These are phyloP conservation scores for Austrofundulus limnaeus DNA, from an alignment of 2,113 vertebrate species.

Conservation along the genomic window DNA sequence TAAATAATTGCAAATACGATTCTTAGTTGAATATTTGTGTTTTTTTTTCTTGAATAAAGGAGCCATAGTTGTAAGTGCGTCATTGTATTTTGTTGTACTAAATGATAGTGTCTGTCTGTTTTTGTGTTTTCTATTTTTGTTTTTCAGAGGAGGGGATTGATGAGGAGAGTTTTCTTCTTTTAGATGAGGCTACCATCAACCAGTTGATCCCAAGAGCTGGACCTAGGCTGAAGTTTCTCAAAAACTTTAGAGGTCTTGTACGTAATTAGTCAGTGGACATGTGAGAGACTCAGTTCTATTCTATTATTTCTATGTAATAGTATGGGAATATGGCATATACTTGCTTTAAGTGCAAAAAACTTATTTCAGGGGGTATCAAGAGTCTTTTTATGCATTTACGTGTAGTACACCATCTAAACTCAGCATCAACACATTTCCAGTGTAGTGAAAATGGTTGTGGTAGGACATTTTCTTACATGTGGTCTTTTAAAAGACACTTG, in stretches of 20 bases:
- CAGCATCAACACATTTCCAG: not conserved
- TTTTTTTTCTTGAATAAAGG: too few species aligned
- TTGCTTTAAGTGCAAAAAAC: not conserved
- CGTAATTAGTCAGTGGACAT: not conserved
- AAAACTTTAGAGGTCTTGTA: not conserved
- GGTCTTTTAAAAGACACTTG: not conserved
- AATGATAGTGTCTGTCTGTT: too few species aligned
- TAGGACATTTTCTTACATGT: not conserved
- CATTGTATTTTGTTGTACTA: too few species aligned
- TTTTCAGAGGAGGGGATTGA: constrained; percentile 2
- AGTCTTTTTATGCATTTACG: not conserved
- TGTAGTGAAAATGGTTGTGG: constrained; percentile 1
- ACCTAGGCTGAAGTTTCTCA: not conserved
- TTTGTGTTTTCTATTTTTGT: not conserved
- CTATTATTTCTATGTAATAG: not conserved
- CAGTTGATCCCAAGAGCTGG: not conserved
- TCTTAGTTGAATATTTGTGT: too few species aligned
- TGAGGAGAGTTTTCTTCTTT: not conserved
- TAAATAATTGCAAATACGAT: too few species aligned
- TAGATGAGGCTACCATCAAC: not conserved
- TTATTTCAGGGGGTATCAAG: not conserved
- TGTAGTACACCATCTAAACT: not conserved
- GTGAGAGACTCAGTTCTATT: too few species aligned
- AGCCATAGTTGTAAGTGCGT: too few species aligned
- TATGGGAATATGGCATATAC: not conserved